Evolutionary conservation across 2,888 invertebrate genomes (phyloP), one percentile per base, ranked within the genome.

Genomic region (Notodonta ziczac): DNA sequence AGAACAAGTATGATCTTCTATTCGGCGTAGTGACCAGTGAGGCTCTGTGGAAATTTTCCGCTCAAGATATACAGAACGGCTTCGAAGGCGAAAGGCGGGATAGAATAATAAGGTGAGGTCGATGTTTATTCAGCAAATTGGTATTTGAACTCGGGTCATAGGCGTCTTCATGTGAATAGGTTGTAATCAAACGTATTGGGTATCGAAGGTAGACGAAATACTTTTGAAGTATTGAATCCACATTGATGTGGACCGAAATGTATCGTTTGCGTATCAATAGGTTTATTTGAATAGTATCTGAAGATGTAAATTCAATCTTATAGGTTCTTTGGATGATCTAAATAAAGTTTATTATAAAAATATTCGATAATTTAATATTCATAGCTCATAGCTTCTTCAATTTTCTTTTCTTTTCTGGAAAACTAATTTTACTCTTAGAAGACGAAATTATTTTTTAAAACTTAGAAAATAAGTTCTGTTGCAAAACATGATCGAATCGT

Each of bases 1-100:
- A 94, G 76, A 95, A 95, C 82, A 95, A 96, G 76, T 98, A 97
- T 91, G 97, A 97, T 89, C 94, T 99, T 56, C 93, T 99, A 65
- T 98, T 98, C 82, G 98, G 98, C 52, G 98, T 98, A 59, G 98
- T 98, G 67, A 97, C 97, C 61, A 97, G 97, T 81, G 98, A 98
- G 85, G 98, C 98, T 24, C 95, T 98, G 77, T 97, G 98, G 96
- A 96, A 97, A 89, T 97, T 99, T 89, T 96, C 97, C 61, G 97
- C 97, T 68, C 96, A 96, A 78, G 97, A 97, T 84, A 96, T 97
- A 80, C 96, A 97, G 86, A 96, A 96, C 78, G 98, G 98, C 65
- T 98, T 98, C 88, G 98, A 98, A 86, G 97, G 97, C 67, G 98
- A 98, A 78, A 94, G 98, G 63, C 94, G 98, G 74, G 98, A 98